Evolutionary conservation across 1,140 invertebrate genomes (phyloP).

Genomic region (Drosophila truncata): DNA sequence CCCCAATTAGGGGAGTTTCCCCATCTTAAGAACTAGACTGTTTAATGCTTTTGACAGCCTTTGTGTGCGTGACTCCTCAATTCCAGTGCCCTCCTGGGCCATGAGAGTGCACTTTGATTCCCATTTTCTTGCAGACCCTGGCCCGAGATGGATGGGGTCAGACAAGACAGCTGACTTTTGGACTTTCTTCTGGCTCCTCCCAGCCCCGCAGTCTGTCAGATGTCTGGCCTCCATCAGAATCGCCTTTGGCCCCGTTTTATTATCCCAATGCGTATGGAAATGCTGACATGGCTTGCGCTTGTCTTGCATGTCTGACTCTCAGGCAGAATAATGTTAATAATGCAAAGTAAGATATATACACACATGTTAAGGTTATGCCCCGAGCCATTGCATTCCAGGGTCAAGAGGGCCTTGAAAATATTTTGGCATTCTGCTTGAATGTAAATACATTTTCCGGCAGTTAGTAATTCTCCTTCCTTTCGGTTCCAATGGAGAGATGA

Average conservation of each 20-base stretch:
- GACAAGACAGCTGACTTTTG: slow-evolving; percentile 27
- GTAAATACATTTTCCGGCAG: slow-evolving; percentile 37
- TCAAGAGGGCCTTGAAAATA: slow-evolving; percentile 27
- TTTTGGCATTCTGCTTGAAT: slow-evolving; percentile 24
- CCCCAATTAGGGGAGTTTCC: neutral
- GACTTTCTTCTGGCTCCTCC: slow-evolving; percentile 9
- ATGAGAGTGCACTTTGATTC: slow-evolving; percentile 50
- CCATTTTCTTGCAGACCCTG: slow-evolving; percentile 11
- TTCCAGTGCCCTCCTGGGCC: slow-evolving; percentile 5
- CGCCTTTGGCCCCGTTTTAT: slow-evolving; percentile 31
- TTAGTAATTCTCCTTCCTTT: slow-evolving; percentile 2
- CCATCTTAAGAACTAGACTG: neutral
- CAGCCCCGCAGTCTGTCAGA: slow-evolving; percentile 16
- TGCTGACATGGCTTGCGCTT: slow-evolving; percentile 27
- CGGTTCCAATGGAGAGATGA: slow-evolving; percentile 7
- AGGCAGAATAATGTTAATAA: slow-evolving; percentile 43
- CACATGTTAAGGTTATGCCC: slow-evolving; percentile 23
- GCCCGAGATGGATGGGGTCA: slow-evolving; percentile 17
- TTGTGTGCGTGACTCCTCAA: slow-evolving; percentile 8
- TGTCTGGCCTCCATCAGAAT: slow-evolving; percentile 42
- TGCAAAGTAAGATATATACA: slow-evolving; percentile 39
- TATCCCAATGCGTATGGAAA: slow-evolving; percentile 47
- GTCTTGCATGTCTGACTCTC: slow-evolving; percentile 32
- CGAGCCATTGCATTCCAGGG: slow-evolving; percentile 29
- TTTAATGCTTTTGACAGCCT: slow-evolving; percentile 1